Evolutionary conservation across 2,113 vertebrate genomes (phyloP), one percentile per base, ranked within the genome.

Genomic region (Galbula dea): DNA sequence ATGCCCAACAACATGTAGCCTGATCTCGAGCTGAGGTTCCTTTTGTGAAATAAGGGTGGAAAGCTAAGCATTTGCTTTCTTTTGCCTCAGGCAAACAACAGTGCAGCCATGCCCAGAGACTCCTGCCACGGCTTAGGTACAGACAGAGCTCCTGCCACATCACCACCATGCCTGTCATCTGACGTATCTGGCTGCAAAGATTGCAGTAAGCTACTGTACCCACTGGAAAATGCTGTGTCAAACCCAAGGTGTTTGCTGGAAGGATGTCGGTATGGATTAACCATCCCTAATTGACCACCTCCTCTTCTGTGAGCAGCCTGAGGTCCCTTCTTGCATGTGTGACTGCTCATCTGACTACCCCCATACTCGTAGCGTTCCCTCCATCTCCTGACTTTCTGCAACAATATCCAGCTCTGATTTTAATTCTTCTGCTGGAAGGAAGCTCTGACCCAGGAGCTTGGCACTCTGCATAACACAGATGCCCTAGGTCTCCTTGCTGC

Each of bases 231-330:
- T 6, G n/a, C 68, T 46, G 52, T 51, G 65, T 85, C 79, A 79
- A 88, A 75, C 17, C 8, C 89, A 75, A 63, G 89, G 93, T 88
- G 93, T 88, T 80, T 59, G 67, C 65, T 48, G 54, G 86, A 95
- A 85, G 71, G 43, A 67, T 83, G 86, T 88, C 93, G 85, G 89
- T 5, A 15, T 34, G 49, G 67, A 79, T 75, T 68, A 92, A 76
- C 48, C 45, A 43, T 45, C 90, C 54, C 67, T 39, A 36, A 80
- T 43, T 24, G 52, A 93, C 68, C 5, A 93, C 68, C 5, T 72
- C 26, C 34, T 86, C 69, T 67, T 63, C 75, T 15, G 20, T 0
- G 3, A 83, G 67, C 76, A 88, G 86, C 86, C 67, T 2, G 67
- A 67, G 80, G 83, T 45, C 39, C 26, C 57, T 75, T 79, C 57